Evolutionary conservation across 2,888 invertebrate species (phyloP).

Genomic region (Lepetodrilus schrolli): DNA sequence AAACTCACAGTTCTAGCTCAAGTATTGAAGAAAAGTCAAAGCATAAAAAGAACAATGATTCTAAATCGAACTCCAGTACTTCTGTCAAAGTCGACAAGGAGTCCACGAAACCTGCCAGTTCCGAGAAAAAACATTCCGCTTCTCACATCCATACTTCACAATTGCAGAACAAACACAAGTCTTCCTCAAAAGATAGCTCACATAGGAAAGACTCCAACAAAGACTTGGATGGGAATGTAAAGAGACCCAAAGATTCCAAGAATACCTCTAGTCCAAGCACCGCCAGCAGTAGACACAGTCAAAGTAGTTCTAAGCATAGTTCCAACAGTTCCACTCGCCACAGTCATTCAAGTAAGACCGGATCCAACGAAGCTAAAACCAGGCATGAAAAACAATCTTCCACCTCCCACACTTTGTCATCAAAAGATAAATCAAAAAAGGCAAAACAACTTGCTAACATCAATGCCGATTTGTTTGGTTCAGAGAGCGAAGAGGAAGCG

Average conservation of each 20-base stretch:
- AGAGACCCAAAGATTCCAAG: background rate
- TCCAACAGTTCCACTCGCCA: background rate
- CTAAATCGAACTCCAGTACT: no score
- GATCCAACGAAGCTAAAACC: conserved; percentile 17
- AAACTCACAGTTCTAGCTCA: background rate
- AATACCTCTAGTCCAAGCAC: background rate
- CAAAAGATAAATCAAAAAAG: conserved; percentile 3
- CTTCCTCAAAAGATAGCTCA: conserved; percentile 1
- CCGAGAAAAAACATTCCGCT: conserved; percentile 18
- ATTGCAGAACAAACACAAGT: background rate
- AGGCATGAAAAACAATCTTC: conserved; percentile 24
- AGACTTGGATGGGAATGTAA: background rate
- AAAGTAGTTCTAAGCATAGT: background rate
- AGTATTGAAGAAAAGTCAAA: background rate
- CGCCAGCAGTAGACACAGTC: background rate
- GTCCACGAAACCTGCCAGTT: conserved; percentile 17
- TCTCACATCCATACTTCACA: no score
- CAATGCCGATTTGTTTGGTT: conserved; percentile 60
- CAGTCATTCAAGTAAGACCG: conserved; percentile 20
- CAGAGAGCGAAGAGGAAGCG: conserved; percentile 44
- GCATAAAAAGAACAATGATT: background rate
- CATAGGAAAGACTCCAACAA: background rate
- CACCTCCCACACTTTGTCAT: conserved; percentile 15
- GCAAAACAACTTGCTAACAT: conserved; percentile 46
- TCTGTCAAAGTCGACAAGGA: background rate